A percentile compares a stretch with the other conserved stretches of the same genome.
Conservation (phyloP, 2,888 invertebrate species). For the Oscheius sp. region DNA sequence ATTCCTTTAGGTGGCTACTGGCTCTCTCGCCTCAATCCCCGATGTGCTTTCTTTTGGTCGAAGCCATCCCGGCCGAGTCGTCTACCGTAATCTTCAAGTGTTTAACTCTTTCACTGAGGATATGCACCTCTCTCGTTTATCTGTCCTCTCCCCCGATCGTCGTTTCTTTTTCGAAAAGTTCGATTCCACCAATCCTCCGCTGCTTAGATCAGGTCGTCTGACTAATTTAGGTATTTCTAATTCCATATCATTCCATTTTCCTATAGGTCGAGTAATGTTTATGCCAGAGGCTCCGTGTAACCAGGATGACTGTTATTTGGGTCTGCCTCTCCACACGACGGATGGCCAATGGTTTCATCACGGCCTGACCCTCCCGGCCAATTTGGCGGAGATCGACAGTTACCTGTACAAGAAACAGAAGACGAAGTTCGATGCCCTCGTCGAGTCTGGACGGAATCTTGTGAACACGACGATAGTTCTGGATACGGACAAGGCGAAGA, state of each 20-base stretch:
- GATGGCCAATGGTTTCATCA: constrained; percentile 79
- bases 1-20: constrained; percentile 35
- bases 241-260: background rate
- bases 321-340: constrained; percentile 77
- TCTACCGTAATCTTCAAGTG: constrained; percentile 52
- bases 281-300: constrained; percentile 41
- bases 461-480: constrained; percentile 81
- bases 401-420: constrained; percentile 76
- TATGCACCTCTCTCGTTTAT: constrained; percentile 81
- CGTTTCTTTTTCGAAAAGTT: constrained; percentile 74
- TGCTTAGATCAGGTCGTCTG: constrained; percentile 65
- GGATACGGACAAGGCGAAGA: constrained; percentile 80
- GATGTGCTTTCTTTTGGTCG: constrained; percentile 65
- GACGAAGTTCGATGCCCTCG: constrained; percentile 75
- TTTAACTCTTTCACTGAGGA: constrained; percentile 66
- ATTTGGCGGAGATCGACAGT: constrained; percentile 79
- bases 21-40: constrained; percentile 81
- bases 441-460: constrained; percentile 61
- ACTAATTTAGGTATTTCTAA: constrained; percentile 75
- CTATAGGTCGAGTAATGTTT: constrained; percentile 48
- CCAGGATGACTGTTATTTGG: constrained; percentile 80
- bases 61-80: constrained; percentile 51
- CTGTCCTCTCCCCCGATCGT: constrained; percentile 77
- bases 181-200: constrained; percentile 70
- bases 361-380: constrained; percentile 77